Base-by-base conservation (phyloP, 2,888 invertebrate species). In the Automeris io region DNA sequence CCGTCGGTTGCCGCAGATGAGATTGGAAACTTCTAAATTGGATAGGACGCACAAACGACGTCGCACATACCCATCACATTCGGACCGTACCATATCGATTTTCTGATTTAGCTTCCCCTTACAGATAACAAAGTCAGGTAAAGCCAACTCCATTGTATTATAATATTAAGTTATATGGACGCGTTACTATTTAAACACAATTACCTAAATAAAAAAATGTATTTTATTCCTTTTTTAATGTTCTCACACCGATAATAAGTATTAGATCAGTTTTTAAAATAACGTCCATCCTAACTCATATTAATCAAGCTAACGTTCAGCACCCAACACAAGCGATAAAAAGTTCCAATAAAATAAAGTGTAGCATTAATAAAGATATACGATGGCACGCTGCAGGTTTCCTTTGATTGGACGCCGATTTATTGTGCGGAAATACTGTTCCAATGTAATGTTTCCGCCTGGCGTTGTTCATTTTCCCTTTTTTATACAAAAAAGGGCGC, bases 401-500 rank as follows among this genome's bases (percentile, higher is more conserved):
- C 80, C 77, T 85, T 85, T 86, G 87, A 87, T 87, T 87, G 79
- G 83, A 70, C 75, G 74, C 72, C 78, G 77, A 86, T 87, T 87
- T 87, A 87, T 87, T 77, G 87, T 71, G 82, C 87, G 87, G 87
- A 87, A 87, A 87, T 77, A 76, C 80, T 78, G 83, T 82, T 82
- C 80, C 76, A 78, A 67, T 60, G 78, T 87, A 87, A 87, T 87
- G 87, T 86, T 85, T 87, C 87, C 87, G 86, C 78, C 70, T 73
- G 58, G 68, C 67, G 70, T 75, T 76, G 75, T 85, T 81, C 83
- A 79, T 76, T 86, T 86, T 82, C 76, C 82, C 70, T 82, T 83
- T 86, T 85, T 85, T 77, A 73, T 70, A 64, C 62, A 79, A 86
- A 82, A 86, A 85, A 81, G 83, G 83, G 85, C 85, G 77, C 80